Percentiles rank a stretch among this genome's conserved stretches.
These are phyloP conservation scores for Ictalurus furcatus DNA, from an alignment of 2,113 vertebrate species.

Conservation along the genomic window DNA sequence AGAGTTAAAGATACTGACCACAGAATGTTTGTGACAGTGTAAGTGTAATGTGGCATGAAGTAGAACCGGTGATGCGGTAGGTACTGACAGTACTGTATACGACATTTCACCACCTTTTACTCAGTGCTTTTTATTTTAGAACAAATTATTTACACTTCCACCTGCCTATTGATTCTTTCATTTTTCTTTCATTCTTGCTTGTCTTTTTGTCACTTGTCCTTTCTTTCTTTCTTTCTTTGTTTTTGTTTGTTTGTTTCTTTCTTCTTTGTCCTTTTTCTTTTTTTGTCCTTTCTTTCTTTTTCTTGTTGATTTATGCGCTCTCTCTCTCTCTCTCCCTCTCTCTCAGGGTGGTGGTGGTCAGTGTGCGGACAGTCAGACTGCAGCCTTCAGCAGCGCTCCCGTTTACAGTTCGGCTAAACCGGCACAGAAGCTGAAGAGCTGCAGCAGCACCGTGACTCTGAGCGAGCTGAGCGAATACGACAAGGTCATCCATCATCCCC, in stretches of 20 bases:
- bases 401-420: slow-evolving; percentile 92
- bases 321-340: neutral
- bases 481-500: slow-evolving; percentile 77
- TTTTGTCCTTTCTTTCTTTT: too few species aligned
- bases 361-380: slow-evolving; percentile 87
- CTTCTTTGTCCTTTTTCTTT: neutral
- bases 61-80: too few species aligned
- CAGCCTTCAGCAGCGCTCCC: slow-evolving; percentile 80
- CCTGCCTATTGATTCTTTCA: neutral
- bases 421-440: slow-evolving; percentile 83
- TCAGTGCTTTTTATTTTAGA: neutral
- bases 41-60: too few species aligned
- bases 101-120: neutral
- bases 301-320: neutral
- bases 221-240: neutral
- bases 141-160: neutral
- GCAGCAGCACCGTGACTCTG: slow-evolving; percentile 70
- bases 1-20: too few species aligned
- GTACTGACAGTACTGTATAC: too few species aligned
- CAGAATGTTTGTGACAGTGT: too few species aligned
- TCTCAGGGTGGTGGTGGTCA: slow-evolving; percentile 86
- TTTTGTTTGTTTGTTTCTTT: neutral
- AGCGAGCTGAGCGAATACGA: slow-evolving; percentile 77
- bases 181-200: neutral
- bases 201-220: neutral